phyloP scores from a whole-genome alignment of 2,113 vertebrate species.

The Fulica atra region DNA sequence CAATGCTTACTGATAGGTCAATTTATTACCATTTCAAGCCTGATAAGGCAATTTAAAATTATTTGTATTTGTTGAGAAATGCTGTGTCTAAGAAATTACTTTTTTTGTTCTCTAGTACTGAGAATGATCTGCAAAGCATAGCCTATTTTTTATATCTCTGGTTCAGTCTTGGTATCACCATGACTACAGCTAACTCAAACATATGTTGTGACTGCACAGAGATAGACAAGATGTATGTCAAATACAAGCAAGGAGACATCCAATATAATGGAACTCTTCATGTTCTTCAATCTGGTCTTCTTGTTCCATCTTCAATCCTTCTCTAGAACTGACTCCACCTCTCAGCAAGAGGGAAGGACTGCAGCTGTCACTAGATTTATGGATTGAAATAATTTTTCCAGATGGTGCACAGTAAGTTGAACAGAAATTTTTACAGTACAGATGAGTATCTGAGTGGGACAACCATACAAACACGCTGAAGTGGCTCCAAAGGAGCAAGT shows the following conservation, averaged over 20 bases:
- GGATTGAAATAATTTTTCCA: slow-evolving; percentile 15
- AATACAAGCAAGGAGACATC: not conserved
- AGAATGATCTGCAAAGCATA: not conserved
- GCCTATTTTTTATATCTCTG: not conserved
- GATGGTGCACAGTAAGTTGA: not conserved
- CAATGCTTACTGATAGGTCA: not conserved
- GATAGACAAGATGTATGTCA: not conserved
- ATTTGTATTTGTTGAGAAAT: not conserved
- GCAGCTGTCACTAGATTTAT: slow-evolving; percentile 17
- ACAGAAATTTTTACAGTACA: slow-evolving; percentile 4
- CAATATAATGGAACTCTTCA: not conserved
- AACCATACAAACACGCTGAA: not conserved
- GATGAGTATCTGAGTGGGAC: not conserved
- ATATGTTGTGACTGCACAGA: not conserved
- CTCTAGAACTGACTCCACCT: not conserved
- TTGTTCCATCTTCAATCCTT: not conserved
- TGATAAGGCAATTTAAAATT: not conserved
- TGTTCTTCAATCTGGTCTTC: not conserved
- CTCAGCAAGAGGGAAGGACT: not conserved
- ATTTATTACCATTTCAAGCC: not conserved
- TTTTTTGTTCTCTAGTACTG: not conserved
- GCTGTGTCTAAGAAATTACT: not conserved
- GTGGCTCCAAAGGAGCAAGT: not conserved
- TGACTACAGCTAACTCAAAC: not conserved
- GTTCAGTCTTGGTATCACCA: not conserved